Evolutionary conservation across 2,113 vertebrate species (phyloP), one percentile per base, ranked within the genome.

Genomic region (Pachycephala philippinensis): DNA sequence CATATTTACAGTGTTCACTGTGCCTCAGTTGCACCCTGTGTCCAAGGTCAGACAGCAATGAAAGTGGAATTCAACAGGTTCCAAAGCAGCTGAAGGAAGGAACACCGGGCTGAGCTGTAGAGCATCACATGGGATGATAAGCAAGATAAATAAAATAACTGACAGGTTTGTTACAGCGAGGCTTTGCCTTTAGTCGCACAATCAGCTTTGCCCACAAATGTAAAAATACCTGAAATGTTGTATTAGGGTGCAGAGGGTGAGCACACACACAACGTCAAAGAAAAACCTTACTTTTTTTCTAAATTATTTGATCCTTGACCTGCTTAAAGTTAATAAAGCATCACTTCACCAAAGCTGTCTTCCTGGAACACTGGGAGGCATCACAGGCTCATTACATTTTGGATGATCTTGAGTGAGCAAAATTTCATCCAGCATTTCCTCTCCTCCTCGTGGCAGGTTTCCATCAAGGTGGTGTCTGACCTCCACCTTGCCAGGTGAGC

Each of bases 21-120:
- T 7, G 24, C 33, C 52, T 65, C 26, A 28, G 30, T 4, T 65
- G 40, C 11, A 28, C 7, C 8, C 33, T 9, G 6, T 40, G 15
- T 42, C 33, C 35, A 28, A 42, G 30, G 64, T 74, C 42, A 75
- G n/a, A 31, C 8, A 63, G 40, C 40, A 84, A 30, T 35, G n/a
- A 47, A 71, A 76, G 31, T 33, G 61, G 30, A 75, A 82, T 60
- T 79, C 74, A 60, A 39, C 21, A n/a, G 5, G 30, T n/a, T 74
- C 33, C 42, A 84, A 81, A 74, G 68, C 50, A 74, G n/a, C 16
- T 16, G 71, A 53, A 79, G 18, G 63, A 21, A 75, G 42, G 28
- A 72, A 28, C 13, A 35, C 0, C 0, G 4, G 13, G 12, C 30
- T 50, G 71, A 92, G n/a, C 21, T 77, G 20, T 3, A 49, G 13